These are phyloP conservation scores for Oasisia sp. DNA, from an alignment of 2,888 invertebrate species.

Conservation along the genomic window DNA sequence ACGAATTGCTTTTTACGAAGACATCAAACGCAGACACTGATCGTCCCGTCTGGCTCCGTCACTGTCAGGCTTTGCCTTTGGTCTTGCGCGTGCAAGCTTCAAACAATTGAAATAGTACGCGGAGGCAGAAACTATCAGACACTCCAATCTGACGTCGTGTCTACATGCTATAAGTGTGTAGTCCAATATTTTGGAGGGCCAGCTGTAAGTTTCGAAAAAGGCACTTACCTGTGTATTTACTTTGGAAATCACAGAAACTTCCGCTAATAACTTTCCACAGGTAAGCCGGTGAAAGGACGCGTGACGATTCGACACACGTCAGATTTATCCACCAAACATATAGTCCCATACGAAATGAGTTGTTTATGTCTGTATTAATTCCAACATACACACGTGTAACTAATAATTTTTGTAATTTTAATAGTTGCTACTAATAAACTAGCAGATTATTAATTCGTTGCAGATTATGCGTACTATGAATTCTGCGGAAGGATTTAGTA, in stretches of 20 bases:
- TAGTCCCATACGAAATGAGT: neutral
- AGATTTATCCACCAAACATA: neutral
- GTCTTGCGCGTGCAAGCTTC: neutral
- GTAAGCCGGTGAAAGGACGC: conserved; percentile 17
- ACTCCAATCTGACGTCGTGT: neutral
- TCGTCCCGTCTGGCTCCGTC: neutral
- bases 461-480: neutral
- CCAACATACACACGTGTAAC: neutral
- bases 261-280: neutral
- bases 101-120: neutral
- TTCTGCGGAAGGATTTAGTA: neutral
- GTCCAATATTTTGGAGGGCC: neutral
- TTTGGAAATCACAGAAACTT: conserved; percentile 6
- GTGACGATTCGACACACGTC: conserved; percentile 1
- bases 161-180: neutral
- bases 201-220: neutral
- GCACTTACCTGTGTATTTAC: conserved; percentile 17
- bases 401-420: neutral
- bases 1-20: neutral
- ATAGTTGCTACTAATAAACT: neutral
- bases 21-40: neutral
- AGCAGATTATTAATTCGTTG: neutral
- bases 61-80: neutral
- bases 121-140: neutral
- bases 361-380: neutral